phyloP scores from a whole-genome alignment of 2,888 invertebrate genomes.

The Willowsia nigromaculata region DNA sequence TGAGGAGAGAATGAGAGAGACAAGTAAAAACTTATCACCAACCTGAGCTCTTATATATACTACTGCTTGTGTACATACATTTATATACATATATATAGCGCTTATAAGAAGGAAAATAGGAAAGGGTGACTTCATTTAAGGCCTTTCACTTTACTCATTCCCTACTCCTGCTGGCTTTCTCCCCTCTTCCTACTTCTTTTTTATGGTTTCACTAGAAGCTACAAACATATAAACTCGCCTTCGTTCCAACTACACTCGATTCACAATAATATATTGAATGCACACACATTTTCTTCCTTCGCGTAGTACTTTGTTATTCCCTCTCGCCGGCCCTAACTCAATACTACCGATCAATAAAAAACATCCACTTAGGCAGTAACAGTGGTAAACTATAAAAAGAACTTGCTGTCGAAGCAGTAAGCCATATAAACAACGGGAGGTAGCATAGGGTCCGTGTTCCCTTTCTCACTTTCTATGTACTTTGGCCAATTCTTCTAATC shows the following conservation, averaged over 20 bases:
- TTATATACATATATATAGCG: background rate
- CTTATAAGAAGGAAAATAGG: slow-evolving; percentile 65
- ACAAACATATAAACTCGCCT: background rate
- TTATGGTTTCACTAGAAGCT: slow-evolving; percentile 10
- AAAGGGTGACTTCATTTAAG: slow-evolving; percentile 79
- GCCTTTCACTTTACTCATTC: slow-evolving; percentile 76
- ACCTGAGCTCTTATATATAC: too few species aligned
- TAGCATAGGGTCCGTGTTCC: slow-evolving; percentile 50
- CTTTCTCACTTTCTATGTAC: background rate
- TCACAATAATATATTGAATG: background rate
- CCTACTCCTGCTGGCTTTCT: slow-evolving; percentile 58
- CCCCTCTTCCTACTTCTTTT: slow-evolving; percentile 37
- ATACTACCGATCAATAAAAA: slow-evolving; percentile 75
- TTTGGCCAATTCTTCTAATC: slow-evolving; percentile 12
- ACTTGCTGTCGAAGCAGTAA: slow-evolving; percentile 27
- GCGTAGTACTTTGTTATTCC: background rate
- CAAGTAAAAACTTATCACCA: slow-evolving; percentile 28
- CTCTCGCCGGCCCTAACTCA: slow-evolving; percentile 49
- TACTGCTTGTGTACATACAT: too few species aligned
- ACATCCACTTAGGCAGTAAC: slow-evolving; percentile 64
- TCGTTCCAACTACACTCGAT: background rate
- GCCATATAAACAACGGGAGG: slow-evolving; percentile 26
- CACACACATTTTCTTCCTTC: background rate
- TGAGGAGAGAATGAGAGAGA: background rate
- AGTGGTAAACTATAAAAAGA: slow-evolving; percentile 39